phyloP scores from a whole-genome alignment of 2,888 invertebrate genomes.

The Drosophila neotestacea region DNA sequence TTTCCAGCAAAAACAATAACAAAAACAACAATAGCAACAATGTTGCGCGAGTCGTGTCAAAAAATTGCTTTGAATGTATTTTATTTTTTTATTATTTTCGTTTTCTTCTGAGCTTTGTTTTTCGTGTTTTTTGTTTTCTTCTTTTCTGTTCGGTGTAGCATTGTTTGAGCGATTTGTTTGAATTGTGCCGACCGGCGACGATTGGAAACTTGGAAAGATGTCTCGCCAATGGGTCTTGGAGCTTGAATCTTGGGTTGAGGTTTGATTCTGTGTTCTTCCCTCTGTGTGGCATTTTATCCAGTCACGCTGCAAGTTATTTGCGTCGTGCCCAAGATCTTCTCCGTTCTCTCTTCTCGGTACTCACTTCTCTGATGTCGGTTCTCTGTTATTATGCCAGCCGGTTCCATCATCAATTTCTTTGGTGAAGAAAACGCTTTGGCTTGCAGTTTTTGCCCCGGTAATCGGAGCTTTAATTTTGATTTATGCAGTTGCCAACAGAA shows the following conservation, averaged over 20 bases:
- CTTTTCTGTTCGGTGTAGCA: constrained; percentile 46
- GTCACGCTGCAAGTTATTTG: constrained; percentile 80
- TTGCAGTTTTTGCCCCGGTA: constrained; percentile 61
- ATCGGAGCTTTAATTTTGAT: constrained; percentile 68
- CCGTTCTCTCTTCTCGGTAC: constrained; percentile 36
- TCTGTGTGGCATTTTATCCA: constrained; percentile 75
- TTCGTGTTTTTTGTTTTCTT: constrained; percentile 28
- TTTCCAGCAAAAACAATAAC: constrained; percentile 19
- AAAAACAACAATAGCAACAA: constrained; percentile 40
- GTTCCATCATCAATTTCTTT: constrained; percentile 66
- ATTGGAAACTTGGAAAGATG: constrained; percentile 67
- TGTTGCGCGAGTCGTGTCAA: constrained; percentile 74
- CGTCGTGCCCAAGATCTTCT: constrained; percentile 60
- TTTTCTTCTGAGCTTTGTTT: constrained; percentile 35
- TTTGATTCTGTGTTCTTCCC: constrained; percentile 11
- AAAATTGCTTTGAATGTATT: constrained; percentile 58
- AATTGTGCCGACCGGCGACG: constrained; percentile 72
- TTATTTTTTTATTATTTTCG: constrained; percentile 36
- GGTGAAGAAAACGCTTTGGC: constrained; percentile 42
- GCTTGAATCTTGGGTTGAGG: constrained; percentile 8
- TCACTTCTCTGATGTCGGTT: constrained; percentile 41
- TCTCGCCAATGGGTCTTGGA: constrained; percentile 49
- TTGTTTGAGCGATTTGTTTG: constrained; percentile 80
- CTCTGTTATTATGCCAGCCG: constrained; percentile 79
- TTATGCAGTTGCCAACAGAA: constrained; percentile 68